These are phyloP conservation scores for honey bee (Apis mellifera) DNA, from an alignment of 1,140 invertebrate species.

Conservation along the genomic window DNA sequence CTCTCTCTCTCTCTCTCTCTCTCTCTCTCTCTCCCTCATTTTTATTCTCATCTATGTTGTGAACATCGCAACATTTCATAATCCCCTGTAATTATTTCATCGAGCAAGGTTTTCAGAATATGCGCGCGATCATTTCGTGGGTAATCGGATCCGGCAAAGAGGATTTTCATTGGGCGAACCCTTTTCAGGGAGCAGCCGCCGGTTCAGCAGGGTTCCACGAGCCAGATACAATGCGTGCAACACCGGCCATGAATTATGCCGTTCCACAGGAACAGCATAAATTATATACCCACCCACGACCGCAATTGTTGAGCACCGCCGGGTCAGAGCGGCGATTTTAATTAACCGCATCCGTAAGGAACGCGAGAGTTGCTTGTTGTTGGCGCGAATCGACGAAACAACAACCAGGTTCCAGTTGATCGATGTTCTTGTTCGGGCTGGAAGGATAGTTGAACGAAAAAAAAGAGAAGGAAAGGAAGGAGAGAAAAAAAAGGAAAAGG, in stretches of 20 bases:
- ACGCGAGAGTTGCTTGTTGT: not conserved
- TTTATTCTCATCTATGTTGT: too few relatives aligned
- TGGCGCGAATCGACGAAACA: not conserved
- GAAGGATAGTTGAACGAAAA: not conserved
- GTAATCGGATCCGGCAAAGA: conserved; percentile 50
- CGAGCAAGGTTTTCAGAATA: not conserved
- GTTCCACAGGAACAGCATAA: not conserved
- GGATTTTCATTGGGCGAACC: conserved; percentile 29
- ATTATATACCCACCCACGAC: conserved; percentile 16
- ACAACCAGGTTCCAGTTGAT: not conserved
- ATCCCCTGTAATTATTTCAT: conserved; percentile 52
- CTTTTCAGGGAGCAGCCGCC: conserved; percentile 24
- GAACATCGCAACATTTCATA: not conserved
- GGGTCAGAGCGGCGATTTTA: not conserved
- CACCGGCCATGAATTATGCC: conserved; percentile 1
- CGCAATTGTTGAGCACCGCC: conserved; percentile 15
- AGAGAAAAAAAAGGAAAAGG: too few relatives aligned
- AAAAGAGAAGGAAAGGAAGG: not conserved
- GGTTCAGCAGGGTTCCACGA: conserved; percentile 9
- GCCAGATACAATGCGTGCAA: conserved; percentile 1
- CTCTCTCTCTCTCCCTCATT: too few relatives aligned
- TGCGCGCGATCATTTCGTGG: conserved; percentile 25
- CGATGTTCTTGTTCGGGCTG: not conserved
- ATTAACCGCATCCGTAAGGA: conserved; percentile 14
- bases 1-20: not conserved